Base-by-base conservation (phyloP, 2,888 invertebrate species). In the Acanthosepion lycidas region DNA sequence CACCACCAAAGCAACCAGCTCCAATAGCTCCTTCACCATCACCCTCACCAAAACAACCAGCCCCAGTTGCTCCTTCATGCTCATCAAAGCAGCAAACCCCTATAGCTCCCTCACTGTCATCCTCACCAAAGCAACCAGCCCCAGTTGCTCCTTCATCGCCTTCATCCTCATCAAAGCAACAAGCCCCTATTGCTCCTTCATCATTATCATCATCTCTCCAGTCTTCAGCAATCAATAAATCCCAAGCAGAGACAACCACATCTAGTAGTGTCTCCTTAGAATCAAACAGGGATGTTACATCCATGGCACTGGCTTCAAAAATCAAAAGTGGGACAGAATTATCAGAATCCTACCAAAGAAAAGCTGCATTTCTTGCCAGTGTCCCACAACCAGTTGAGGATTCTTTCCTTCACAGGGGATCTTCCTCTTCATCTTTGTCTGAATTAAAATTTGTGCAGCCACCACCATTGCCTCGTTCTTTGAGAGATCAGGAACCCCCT, bases 311-410 rank as follows among this genome's bases (percentile, higher is more conserved):
- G 78, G 78, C 28, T 28, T 15, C 28, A n/a, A 78, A n/a, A 78
- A n/a, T n/a, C 9, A 18, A n/a, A 78, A 28, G n/a, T n/a, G n/a
- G 78, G 9, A 78, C 78, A 78, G n/a, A 9, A 3, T 78, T 78
- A n/a, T 78, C 78, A n/a, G 78, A 78, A n/a, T 93, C 93, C 20
- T 93, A 93, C 51, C 49, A 53, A 12, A 93, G 15, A 93, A 93
- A 93, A 93, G 49, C 93, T 28, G 53, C 49, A 5, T 93, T 93
- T 53, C 93, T 93, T n/a, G 15, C 93, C 23, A 53, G 48, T 51
- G 33, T 93, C 6, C n/a, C 78, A 12, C 12, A 18, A 5, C 78
- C 78, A n/a, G n/a, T n/a, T n/a, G 78, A 78, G n/a, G n/a, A 15
- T 33, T 33, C 78, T 2, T 33, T n/a, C 12, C n/a, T 78, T 78